Evolutionary conservation across 1,140 invertebrate genomes (phyloP), one percentile per base, ranked within the genome.

Genomic region (Lucilia cuprina): DNA sequence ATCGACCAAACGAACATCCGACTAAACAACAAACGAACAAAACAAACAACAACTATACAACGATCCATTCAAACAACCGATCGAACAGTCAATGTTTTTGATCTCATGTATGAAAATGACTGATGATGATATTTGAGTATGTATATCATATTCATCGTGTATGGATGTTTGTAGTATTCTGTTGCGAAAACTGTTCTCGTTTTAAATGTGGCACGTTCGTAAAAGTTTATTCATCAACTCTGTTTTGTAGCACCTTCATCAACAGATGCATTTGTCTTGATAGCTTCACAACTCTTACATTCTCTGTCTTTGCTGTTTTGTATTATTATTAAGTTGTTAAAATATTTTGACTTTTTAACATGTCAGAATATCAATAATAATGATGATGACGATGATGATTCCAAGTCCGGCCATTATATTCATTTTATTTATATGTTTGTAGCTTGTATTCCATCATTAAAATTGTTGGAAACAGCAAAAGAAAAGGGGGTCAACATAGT

Each of bases 261-360:
- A 80, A 47, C 77, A 80, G 77, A 80, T 80, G 77, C 77, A 47
- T 80, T 47, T 21, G 65, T 49, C 5, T 21, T 9, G n/a, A 80
- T 49, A 78, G n/a, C 7, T 19, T 0, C 35, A 78, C 2, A 80
- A 8, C 41, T 21, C 35, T 0, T 34, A 70, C 21, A 21, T 70
- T 70, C 21, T 60, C 14, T 60, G 0, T 30, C 25, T 2, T 60
- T n/a, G 55, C 55, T 78, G 35, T 30, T 30, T 30, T 30, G 3
- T 47, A 47, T 80, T 80, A 80, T 80, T 80, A 80, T 80, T 80
- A 80, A 80, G 77, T 80, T 80, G 77, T 80, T 80, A 49, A 80
- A 80, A 80, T 80, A 80, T 80, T 80, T 80, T 80, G 77, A 80
- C 77, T 80, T 80, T 47, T 80, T 80, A 13, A 50, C 77, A 80